Conservation (phyloP, 1,140 invertebrate species). For the Bursaphelenchus mucronatus region DNA sequence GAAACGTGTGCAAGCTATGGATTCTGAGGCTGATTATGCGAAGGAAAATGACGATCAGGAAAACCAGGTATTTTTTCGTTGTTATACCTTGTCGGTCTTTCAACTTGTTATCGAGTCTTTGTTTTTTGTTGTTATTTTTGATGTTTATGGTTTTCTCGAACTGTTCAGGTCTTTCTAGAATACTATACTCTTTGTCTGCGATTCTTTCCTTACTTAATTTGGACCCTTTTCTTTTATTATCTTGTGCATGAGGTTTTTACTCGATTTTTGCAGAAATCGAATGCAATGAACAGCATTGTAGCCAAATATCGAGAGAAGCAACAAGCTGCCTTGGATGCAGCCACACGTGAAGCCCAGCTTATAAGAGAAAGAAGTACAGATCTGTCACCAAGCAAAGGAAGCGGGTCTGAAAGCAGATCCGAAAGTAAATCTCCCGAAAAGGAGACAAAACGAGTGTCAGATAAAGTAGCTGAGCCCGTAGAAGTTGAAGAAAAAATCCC, state of each 20-base stretch:
- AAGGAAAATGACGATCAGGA: not conserved
- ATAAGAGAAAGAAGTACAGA: too few relatives aligned
- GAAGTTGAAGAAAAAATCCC: too few relatives aligned
- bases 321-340: too few relatives aligned
- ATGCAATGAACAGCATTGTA: not conserved
- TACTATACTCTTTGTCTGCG: not conserved
- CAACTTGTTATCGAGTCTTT: not conserved
- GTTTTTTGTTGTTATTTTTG: not conserved
- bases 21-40: too few relatives aligned
- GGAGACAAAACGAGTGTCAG: too few relatives aligned
- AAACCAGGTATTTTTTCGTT: not conserved
- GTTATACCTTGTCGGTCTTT: not conserved
- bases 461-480: too few relatives aligned
- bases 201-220: not conserved
- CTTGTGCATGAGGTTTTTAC: not conserved
- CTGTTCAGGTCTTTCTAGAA: not conserved
- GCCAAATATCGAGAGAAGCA: not conserved
- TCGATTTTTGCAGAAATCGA: not conserved
- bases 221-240: not conserved
- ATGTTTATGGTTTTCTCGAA: conserved; percentile 1
- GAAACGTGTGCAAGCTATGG: too few relatives aligned
- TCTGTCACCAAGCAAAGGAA: too few relatives aligned
- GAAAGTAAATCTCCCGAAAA: too few relatives aligned
- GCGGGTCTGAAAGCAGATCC: too few relatives aligned
- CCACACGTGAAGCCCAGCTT: too few relatives aligned